Evolutionary conservation across 2,113 vertebrate species (phyloP).

Genomic region (Lipophrys pholis): DNA sequence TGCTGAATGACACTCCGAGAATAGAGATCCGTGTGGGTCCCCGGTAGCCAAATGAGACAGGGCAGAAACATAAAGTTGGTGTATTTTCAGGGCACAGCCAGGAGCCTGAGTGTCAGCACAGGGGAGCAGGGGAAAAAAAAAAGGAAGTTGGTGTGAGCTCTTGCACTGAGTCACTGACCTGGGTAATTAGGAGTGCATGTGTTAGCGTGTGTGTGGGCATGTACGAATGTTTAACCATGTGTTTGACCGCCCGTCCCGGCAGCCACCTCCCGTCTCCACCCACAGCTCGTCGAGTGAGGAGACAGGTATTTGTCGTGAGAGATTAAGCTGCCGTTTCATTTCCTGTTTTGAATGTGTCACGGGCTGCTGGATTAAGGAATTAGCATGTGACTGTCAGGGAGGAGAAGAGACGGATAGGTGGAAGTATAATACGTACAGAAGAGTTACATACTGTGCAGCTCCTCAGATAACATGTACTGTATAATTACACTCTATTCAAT

Average conservation of each 20-base stretch:
- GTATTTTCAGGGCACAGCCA: constrained; percentile 58
- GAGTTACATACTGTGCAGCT: constrained; percentile 41
- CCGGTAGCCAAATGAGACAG: constrained; percentile 68
- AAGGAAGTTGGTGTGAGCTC: constrained; percentile 37
- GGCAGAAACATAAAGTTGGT: constrained; percentile 62
- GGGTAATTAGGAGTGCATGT: constrained; percentile 64
- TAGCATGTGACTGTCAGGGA: constrained; percentile 73
- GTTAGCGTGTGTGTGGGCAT: constrained; percentile 30
- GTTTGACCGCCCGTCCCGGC: constrained; percentile 49
- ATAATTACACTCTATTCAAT: constrained; percentile 32
- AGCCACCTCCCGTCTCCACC: constrained; percentile 20
- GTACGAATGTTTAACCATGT: constrained; percentile 34
- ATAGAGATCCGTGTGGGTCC: constrained; percentile 73
- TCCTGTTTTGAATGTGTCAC: constrained; percentile 68
- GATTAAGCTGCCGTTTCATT: constrained; percentile 70
- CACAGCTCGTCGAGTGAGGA: constrained; percentile 16
- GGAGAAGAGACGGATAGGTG: constrained; percentile 50
- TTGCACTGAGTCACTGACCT: constrained; percentile 60
- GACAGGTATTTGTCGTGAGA: constrained; percentile 75
- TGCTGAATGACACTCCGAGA: constrained; percentile 81
- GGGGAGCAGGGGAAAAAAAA: constrained; percentile 20
- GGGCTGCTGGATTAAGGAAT: constrained; percentile 79
- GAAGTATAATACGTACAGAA: constrained; percentile 43
- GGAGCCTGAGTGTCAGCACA: constrained; percentile 48
- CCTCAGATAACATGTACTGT: constrained; percentile 43